Base-by-base conservation (phyloP, 2,113 vertebrate genomes). In the Pseudorhombus dupliciocellatus region DNA sequence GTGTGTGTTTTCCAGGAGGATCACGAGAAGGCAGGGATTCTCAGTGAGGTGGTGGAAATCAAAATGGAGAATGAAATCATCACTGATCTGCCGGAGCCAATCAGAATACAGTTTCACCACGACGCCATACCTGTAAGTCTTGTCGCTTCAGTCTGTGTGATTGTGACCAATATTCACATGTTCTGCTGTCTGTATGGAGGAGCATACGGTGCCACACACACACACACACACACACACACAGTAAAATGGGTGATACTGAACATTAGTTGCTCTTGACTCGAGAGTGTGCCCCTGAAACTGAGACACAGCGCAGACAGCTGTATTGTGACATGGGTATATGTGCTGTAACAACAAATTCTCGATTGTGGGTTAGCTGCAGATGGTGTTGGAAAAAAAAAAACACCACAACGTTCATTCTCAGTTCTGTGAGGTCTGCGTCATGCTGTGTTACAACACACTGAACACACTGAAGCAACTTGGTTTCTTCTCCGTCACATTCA, bases 41-140 rank as follows among this genome's bases (percentile, higher is more conserved):
- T 92, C 2, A 37, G 55, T 1, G 74, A 85, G n/a, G 88, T 94
- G 56, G 91, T 94, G 31, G 91, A 73, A 65, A 92, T 94, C 73
- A 85, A 80, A 1, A 78, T 94, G 51, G 88, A 88, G 73, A 92
- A 92, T 8, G 85, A 91, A 46, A n/a, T 89, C 59, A 89, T 93
- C 66, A 0, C 3, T 4, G 5, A 89, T 70, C 83, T 94, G 18
- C 0, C 63, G 2, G 85, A 93, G 50, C 91, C 91, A 15, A 67
- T 94, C 44, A 90, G 1, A 73, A 92, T 94, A 16, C 53, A 1
- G 44, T 94, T 93, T 64, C 59, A 83, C 42, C 92, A 94, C 14
- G 16, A 63, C 2, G 25, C 26, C 59, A 40, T 89, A 66, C 56
- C 76, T 30, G 91, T 94, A 80, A 75, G 90, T 88, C 28, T 84